Evolutionary conservation across 1,140 invertebrate genomes (phyloP).

Genomic region (Hormaphis cornu): DNA sequence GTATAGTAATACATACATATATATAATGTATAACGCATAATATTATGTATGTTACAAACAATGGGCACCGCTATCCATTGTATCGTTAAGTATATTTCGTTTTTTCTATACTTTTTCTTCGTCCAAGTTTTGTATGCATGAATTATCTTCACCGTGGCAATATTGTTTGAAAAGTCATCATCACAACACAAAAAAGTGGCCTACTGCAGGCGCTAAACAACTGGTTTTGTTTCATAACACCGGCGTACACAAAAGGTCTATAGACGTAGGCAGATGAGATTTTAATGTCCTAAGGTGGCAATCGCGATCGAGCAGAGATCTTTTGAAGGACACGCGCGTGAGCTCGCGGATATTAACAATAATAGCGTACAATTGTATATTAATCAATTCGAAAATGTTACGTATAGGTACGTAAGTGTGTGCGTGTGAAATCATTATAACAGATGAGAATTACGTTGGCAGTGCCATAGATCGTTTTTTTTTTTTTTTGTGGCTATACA

Average conservation of each 20-base stretch:
- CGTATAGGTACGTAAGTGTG: background rate
- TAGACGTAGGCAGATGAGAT: constrained; percentile 24
- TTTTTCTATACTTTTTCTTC: background rate
- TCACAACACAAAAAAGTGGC: background rate
- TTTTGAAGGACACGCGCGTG: background rate
- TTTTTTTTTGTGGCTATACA: background rate
- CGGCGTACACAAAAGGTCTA: constrained; percentile 7
- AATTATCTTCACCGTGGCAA: constrained; percentile 1
- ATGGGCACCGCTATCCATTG: background rate
- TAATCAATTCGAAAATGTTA: constrained; percentile 14
- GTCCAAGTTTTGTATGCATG: background rate
- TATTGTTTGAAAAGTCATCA: constrained; percentile 14
- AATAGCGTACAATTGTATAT: constrained; percentile 13
- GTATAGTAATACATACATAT: no score
- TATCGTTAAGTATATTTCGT: constrained; percentile 1
- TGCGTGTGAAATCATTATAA: constrained; percentile 9
- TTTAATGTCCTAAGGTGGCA: constrained; percentile 7
- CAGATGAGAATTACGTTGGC: background rate
- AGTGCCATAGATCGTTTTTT: no score
- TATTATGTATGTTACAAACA: background rate
- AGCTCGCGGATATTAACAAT: background rate
- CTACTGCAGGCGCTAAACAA: constrained; percentile 4
- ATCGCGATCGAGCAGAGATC: background rate
- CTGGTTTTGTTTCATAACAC: constrained; percentile 13
- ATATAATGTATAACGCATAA: background rate